A percentile compares a stretch with the other conserved stretches of the same genome.
These are phyloP conservation scores for Ptychobarbus kaznakovi DNA, from an alignment of 2,797 vertebrate genomes.

Conservation along the genomic window DNA sequence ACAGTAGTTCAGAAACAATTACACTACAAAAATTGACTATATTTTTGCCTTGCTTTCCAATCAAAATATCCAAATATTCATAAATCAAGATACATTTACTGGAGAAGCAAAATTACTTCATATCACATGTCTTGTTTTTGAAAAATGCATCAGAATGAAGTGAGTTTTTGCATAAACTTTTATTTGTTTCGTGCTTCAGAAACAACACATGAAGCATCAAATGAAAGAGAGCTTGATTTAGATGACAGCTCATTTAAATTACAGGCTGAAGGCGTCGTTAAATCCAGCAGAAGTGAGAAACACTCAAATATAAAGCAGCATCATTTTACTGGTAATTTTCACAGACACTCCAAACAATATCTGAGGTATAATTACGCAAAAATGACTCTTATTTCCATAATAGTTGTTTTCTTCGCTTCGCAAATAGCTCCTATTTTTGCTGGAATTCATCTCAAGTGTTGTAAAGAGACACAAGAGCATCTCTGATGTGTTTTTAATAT, in stretches of 20 bases:
- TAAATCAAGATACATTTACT: too few relatives aligned
- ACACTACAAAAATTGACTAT: too few relatives aligned
- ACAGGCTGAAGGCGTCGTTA: slow-evolving; percentile 22
- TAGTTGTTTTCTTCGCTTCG: not conserved
- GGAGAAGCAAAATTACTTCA: too few relatives aligned
- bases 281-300: slow-evolving; percentile 20
- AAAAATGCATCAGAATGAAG: too few relatives aligned
- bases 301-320: not conserved
- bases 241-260: slow-evolving; percentile 48
- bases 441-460: not conserved
- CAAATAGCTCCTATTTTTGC: not conserved
- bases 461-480: not conserved
- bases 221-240: slow-evolving; percentile 24
- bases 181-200: not conserved
- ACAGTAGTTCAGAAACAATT: too few relatives aligned
- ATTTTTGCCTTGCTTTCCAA: too few relatives aligned
- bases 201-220: not conserved
- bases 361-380: slow-evolving; percentile 10
- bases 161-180: too few relatives aligned
- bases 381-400: not conserved
- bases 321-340: not conserved
- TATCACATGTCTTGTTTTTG: too few relatives aligned
- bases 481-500: not conserved
- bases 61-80: too few relatives aligned
- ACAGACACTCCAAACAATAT: not conserved